Percentiles rank a stretch among this genome's conserved stretches.
phyloP scores from a whole-genome alignment of 30 jellyfish, hydroid and myxozoan genomes.

The Nemopilema nomurai region DNA sequence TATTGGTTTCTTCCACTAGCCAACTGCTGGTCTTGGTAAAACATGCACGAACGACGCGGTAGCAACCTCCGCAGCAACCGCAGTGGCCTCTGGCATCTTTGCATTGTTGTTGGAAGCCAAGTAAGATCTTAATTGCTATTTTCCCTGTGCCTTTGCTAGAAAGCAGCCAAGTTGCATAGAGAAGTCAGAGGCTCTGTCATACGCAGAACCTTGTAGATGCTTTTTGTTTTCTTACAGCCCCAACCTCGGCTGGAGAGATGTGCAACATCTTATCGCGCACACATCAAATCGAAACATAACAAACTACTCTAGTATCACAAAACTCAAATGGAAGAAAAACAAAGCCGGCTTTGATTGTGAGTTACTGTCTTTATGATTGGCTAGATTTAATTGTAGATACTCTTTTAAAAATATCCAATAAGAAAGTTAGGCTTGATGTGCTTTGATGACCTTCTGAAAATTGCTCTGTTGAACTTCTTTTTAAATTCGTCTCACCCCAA shows the following conservation, averaged over 20 bases:
- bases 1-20: too few relatives aligned
- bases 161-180: too few relatives aligned
- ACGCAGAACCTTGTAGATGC: too few relatives aligned
- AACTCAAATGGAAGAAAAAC: conserved; percentile 15
- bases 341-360: conserved; percentile 3
- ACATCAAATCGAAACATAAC: too few relatives aligned
- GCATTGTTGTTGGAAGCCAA: conserved; percentile 67
- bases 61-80: conserved; percentile 72
- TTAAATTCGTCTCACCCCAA: too few relatives aligned
- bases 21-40: conserved; percentile 34
- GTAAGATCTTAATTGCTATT: too few relatives aligned
- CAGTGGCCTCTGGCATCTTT: conserved; percentile 63
- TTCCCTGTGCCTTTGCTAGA: too few relatives aligned
- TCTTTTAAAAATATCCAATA: too few relatives aligned
- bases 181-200: too few relatives aligned
- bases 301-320: not conserved
- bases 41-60: conserved; percentile 19
- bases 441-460: too few relatives aligned
- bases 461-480: too few relatives aligned
- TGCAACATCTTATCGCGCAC: conserved; percentile 53
- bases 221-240: conserved; percentile 15
- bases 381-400: not conserved
- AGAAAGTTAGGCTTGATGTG: too few relatives aligned
- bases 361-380: not conserved
- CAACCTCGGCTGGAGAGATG: conserved; percentile 49